These are phyloP conservation scores for Agapetus fuscipes DNA, from an alignment of 2,888 invertebrate species.

Conservation along the genomic window DNA sequence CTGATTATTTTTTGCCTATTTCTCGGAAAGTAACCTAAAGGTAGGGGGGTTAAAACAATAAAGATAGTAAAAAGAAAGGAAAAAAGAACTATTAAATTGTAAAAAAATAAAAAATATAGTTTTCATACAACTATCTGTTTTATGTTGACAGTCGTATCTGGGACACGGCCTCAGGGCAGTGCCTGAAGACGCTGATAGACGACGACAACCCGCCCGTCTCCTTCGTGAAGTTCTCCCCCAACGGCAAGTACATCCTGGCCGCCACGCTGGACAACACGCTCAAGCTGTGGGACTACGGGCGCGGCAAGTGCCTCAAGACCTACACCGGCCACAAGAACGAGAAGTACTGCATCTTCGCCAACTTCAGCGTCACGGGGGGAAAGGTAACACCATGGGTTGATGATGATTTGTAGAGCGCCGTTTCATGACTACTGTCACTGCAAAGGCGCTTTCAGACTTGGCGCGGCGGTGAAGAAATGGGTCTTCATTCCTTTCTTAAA, in stretches of 20 bases:
- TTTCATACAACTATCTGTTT: too few relatives aligned
- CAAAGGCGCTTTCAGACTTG: too few relatives aligned
- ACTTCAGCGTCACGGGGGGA: constrained; percentile 99
- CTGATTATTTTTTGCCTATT: too few relatives aligned
- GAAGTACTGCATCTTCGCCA: constrained; percentile 99
- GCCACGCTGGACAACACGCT: constrained; percentile 97
- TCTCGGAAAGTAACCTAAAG: too few relatives aligned
- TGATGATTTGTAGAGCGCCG: too few relatives aligned
- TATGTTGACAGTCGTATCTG: constrained; percentile 98
- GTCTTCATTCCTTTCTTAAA: too few relatives aligned
- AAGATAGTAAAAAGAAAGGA: too few relatives aligned
- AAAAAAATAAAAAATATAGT: too few relatives aligned
- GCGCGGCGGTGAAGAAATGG: too few relatives aligned
- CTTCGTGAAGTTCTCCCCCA: constrained; percentile 99
- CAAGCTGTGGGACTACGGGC: constrained; percentile 98
- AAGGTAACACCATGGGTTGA: constrained; percentile 53
- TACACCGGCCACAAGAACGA: constrained; percentile 98
- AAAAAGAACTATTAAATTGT: too few relatives aligned
- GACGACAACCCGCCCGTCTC: constrained; percentile 99
- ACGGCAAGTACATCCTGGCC: constrained; percentile 97
- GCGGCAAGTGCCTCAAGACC: constrained; percentile 96
- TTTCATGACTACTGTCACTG: too few relatives aligned
- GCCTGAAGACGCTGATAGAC: constrained; percentile 96
- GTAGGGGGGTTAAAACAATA: too few relatives aligned
- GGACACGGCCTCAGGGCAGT: constrained; percentile 99